Percentiles rank a stretch among this genome's conserved stretches.
Evolutionary conservation across 2,113 vertebrate genomes (phyloP).

Genomic region (Catharus minimus): DNA sequence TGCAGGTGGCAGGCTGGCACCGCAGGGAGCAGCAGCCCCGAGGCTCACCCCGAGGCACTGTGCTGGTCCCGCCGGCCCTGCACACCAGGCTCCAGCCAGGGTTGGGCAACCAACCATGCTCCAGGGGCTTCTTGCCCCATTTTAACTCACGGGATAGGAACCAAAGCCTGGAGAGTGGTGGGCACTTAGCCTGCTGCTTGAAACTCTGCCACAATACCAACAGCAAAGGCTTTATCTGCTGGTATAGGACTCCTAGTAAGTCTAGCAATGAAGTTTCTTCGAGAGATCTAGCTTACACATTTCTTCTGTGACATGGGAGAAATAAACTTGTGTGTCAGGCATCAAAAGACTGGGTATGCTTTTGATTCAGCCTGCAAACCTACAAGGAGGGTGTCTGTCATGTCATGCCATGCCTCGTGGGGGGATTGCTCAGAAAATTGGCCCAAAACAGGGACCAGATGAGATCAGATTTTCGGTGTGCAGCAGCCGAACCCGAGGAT

Average conservation of each 20-base stretch:
- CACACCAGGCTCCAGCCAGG: too few relatives aligned
- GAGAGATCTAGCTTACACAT: neutral
- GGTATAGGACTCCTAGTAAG: fast-evolving
- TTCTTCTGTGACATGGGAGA: neutral
- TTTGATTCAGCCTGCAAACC: neutral
- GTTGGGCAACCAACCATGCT: fast-evolving
- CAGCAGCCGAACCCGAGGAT: neutral
- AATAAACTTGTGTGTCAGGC: neutral
- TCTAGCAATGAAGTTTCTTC: fast-evolving
- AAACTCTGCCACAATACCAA: neutral
- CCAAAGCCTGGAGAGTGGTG: fast-evolving
- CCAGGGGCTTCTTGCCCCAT: fast-evolving
- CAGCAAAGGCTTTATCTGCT: neutral
- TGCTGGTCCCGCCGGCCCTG: fast-evolving
- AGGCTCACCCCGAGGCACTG: fast-evolving
- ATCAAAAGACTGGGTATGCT: neutral
- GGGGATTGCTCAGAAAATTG: fast-evolving
- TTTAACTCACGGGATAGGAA: neutral
- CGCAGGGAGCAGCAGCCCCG: fast-evolving
- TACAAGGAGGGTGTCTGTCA: fast-evolving
- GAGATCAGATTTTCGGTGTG: neutral
- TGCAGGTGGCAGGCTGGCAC: neutral
- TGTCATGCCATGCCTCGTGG: fast-evolving
- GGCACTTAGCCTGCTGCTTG: neutral
- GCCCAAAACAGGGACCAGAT: fast-evolving